These are phyloP conservation scores for Orgyia antiqua DNA, from an alignment of 2,888 invertebrate genomes.

Conservation along the genomic window DNA sequence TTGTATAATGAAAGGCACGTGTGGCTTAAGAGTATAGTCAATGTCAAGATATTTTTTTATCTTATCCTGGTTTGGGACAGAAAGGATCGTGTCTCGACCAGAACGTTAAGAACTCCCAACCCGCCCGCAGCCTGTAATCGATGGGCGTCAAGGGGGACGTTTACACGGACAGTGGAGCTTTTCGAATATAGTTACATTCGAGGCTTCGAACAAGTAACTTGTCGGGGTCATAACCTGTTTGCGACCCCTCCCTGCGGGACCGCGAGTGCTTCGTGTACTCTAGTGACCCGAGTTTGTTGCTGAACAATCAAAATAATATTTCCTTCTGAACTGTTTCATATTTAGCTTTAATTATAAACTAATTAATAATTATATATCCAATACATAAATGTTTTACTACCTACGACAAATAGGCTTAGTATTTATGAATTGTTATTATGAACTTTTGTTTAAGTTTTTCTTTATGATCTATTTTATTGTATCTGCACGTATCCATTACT, in stretches of 20 bases:
- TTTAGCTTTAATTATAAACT: constrained; percentile 4
- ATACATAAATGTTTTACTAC: too few species aligned
- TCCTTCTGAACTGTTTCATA: constrained; percentile 14
- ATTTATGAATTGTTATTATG: background rate
- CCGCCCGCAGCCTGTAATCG: constrained; percentile 21
- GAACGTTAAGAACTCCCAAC: constrained; percentile 30
- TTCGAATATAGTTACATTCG: constrained; percentile 48
- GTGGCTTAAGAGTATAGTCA: constrained; percentile 43
- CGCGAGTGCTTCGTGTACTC: constrained; percentile 57
- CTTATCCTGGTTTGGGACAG: constrained; percentile 69
- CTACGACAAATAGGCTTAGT: too few species aligned
- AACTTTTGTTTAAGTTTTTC: too few species aligned
- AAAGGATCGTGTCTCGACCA: constrained; percentile 57
- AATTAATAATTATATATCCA: constrained; percentile 1
- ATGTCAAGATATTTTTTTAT: constrained; percentile 62
- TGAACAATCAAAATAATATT: constrained; percentile 43
- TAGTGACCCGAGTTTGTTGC: constrained; percentile 55
- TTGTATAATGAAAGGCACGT: constrained; percentile 35
- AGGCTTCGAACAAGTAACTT: constrained; percentile 73
- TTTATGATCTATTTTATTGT: too few species aligned
- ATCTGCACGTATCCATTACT: too few species aligned
- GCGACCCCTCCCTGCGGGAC: constrained; percentile 73
- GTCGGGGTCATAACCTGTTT: constrained; percentile 78
- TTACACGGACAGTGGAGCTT: constrained; percentile 40
- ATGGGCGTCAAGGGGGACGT: constrained; percentile 26